These are phyloP conservation scores for Boleophthalmus pectinirostris DNA, from an alignment of 2,113 vertebrate genomes.

Conservation along the genomic window DNA sequence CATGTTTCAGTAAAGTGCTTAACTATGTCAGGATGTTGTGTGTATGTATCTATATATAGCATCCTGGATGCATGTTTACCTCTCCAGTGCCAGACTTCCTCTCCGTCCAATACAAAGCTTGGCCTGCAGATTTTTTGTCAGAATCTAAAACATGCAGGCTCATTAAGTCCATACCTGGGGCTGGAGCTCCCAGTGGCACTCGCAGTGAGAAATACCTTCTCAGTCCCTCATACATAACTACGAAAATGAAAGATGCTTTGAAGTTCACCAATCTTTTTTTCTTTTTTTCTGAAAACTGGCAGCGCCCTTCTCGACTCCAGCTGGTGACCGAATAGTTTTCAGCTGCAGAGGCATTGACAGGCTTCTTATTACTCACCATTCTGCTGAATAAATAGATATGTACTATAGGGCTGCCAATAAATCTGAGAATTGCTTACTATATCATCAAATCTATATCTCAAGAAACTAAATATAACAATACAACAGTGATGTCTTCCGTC, in stretches of 20 bases:
- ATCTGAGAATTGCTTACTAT: background rate
- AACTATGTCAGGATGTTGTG: constrained; percentile 25
- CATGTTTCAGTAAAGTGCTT: constrained; percentile 31
- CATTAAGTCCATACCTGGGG: constrained; percentile 68
- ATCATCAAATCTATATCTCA: background rate
- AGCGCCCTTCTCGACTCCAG: constrained; percentile 48
- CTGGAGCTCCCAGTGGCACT: constrained; percentile 63
- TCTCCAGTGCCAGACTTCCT: constrained; percentile 15
- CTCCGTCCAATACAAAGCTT: constrained; percentile 41
- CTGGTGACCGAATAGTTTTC: constrained; percentile 44
- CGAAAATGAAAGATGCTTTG: constrained; percentile 66
- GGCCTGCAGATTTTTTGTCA: constrained; percentile 37
- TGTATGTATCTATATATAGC: constrained; percentile 2
- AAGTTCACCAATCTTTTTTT: constrained; percentile 64
- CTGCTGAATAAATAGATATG: constrained; percentile 29
- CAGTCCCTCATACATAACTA: constrained; percentile 57
- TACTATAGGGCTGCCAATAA: background rate
- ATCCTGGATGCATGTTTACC: constrained; percentile 20
- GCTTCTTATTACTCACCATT: constrained; percentile 21
- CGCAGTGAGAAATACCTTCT: constrained; percentile 61
- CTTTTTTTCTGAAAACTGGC: constrained; percentile 19
- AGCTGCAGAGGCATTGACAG: constrained; percentile 35
- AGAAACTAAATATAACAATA: background rate
- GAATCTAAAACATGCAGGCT: constrained; percentile 67
- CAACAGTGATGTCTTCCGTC: background rate